Conservation (phyloP, 2,113 vertebrate genomes). For the Dicerorhinus sumatrensis region DNA sequence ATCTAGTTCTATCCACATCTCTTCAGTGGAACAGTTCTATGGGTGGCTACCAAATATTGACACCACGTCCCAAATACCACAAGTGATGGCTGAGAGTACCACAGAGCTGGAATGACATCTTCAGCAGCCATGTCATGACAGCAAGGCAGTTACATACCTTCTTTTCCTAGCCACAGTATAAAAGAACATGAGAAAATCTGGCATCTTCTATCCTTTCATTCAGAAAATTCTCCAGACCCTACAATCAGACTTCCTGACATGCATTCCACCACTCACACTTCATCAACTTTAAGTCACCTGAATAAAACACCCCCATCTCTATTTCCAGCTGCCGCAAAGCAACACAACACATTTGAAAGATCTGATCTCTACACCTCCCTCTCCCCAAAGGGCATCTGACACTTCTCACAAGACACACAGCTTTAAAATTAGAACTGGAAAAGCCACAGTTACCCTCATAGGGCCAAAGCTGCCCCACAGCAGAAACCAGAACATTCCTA, state of each 20-base stretch:
- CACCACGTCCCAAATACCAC: background rate
- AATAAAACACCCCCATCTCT: background rate
- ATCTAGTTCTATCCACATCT: background rate
- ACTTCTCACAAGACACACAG: conserved; percentile 9
- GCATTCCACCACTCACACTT: background rate
- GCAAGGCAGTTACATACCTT: background rate
- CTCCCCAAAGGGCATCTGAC: background rate
- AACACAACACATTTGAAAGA: background rate
- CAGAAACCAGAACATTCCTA: background rate
- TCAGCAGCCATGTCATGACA: background rate
- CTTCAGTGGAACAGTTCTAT: background rate
- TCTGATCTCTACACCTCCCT: conserved; percentile 2
- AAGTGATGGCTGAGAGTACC: background rate
- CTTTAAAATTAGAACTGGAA: conserved; percentile 37
- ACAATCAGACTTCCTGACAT: background rate
- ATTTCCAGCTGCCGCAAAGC: background rate
- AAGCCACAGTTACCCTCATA: background rate
- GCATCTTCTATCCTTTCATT: conserved; percentile 6
- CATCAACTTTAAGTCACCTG: background rate
- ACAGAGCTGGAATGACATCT: background rate
- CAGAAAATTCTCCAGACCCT: conserved; percentile 53
- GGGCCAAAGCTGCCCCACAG: background rate
- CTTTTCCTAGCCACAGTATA: conserved; percentile 40
- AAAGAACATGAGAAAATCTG: conserved; percentile 56
- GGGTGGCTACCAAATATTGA: background rate